phyloP scores from a whole-genome alignment of 2,888 invertebrate species.

The Micoletzkya japonica region DNA sequence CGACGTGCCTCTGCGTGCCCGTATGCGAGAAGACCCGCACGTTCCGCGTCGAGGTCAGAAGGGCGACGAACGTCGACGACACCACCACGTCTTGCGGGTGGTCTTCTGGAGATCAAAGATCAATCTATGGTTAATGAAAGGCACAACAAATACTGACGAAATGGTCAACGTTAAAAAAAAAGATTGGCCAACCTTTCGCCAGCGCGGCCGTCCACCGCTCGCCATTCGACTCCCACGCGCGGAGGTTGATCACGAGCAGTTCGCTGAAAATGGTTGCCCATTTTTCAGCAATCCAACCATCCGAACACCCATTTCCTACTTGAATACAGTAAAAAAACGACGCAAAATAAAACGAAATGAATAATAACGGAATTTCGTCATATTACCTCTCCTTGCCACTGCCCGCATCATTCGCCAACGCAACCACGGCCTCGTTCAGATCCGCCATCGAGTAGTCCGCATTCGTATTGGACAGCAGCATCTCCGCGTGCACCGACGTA shows the following conservation, averaged over 20 bases:
- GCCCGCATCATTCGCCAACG: slow-evolving; percentile 63
- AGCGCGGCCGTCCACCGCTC: slow-evolving; percentile 46
- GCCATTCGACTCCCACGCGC: slow-evolving; percentile 45
- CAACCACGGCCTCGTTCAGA: slow-evolving; percentile 79
- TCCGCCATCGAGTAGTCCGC: slow-evolving; percentile 84
- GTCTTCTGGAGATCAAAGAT: slow-evolving; percentile 27
- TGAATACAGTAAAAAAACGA: too few species aligned
- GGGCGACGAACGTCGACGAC: slow-evolving; percentile 77
- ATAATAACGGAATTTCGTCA: not conserved
- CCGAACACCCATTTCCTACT: not conserved
- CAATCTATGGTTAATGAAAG: not conserved
- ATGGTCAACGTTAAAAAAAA: slow-evolving; percentile 69
- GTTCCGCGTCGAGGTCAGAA: slow-evolving; percentile 77
- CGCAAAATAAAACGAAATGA: too few species aligned
- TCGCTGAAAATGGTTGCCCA: slow-evolving; percentile 36
- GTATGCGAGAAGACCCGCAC: slow-evolving; percentile 82
- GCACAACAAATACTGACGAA: slow-evolving; percentile 21
- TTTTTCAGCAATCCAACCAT: not conserved
- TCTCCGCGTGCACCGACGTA: slow-evolving; percentile 81
- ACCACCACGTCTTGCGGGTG: slow-evolving; percentile 57
- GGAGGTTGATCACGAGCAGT: slow-evolving; percentile 42
- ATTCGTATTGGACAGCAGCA: slow-evolving; percentile 83
- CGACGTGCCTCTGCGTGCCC: slow-evolving; percentile 82
- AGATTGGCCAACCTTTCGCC: slow-evolving; percentile 72
- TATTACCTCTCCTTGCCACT: slow-evolving; percentile 2